phyloP scores from a whole-genome alignment of 2,113 vertebrate species.

The Alethe diademata region DNA sequence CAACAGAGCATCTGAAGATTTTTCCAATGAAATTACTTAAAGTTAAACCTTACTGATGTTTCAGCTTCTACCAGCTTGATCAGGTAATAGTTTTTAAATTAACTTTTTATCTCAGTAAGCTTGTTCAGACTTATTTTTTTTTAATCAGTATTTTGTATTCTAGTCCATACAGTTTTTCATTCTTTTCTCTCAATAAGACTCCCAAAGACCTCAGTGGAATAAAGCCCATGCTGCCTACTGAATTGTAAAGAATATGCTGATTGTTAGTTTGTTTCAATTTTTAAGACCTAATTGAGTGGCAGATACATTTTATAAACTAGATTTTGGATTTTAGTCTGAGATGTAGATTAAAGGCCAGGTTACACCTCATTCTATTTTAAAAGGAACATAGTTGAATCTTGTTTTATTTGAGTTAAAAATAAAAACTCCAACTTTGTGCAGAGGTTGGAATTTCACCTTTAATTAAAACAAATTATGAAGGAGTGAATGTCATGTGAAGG shows the following conservation, averaged over 20 bases:
- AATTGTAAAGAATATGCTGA: not conserved
- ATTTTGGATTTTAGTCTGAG: not conserved
- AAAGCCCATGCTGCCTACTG: not conserved
- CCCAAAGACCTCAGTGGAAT: not conserved
- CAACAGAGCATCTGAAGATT: not conserved
- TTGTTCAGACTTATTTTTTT: not conserved
- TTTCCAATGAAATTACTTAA: not conserved
- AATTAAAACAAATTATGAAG: not conserved
- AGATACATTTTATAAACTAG: not conserved
- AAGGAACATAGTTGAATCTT: not conserved
- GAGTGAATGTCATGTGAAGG: not conserved
- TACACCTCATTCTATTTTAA: not conserved
- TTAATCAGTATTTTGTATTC: not conserved
- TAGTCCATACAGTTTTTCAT: not conserved
- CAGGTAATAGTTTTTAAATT: not conserved
- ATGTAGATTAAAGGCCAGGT: not conserved
- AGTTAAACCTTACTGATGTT: not conserved
- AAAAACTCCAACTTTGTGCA: not conserved
- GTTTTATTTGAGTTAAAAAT: not conserved
- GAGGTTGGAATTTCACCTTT: not conserved
- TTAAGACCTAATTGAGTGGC: not conserved
- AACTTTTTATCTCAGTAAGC: not conserved
- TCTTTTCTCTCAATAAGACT: not conserved
- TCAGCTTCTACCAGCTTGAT: not conserved
- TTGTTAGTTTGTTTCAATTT: not conserved